Percentiles rank a stretch among this genome's conserved stretches.
Conservation (phyloP, 2,113 vertebrate genomes). For the Neolamprologus toae region DNA sequence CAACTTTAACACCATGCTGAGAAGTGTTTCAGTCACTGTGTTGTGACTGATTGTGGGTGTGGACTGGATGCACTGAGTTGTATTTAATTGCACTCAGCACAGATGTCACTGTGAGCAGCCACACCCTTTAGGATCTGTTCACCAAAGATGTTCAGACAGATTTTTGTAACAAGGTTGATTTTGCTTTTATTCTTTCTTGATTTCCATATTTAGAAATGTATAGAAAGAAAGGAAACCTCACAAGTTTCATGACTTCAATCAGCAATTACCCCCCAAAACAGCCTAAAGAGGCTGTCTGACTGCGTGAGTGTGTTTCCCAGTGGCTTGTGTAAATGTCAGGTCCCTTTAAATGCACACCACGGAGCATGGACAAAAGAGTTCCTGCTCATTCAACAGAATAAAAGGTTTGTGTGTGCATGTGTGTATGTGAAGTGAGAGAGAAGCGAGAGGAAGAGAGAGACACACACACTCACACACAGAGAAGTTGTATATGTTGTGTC, state of each 20-base stretch:
- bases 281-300: neutral
- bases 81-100: neutral
- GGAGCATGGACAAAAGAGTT: constrained; percentile 54
- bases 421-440: neutral
- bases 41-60: neutral
- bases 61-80: neutral
- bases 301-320: neutral
- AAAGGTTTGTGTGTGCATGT: constrained; percentile 44
- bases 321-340: constrained; percentile 25
- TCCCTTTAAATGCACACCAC: constrained; percentile 55
- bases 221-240: neutral
- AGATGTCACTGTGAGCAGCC: neutral
- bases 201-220: neutral
- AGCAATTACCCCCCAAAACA: neutral
- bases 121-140: neutral
- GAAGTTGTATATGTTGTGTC: constrained; percentile 15
- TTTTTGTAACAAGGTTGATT: neutral
- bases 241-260: neutral
- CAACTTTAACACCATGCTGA: neutral
- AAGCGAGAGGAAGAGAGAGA: neutral
- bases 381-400: constrained; percentile 56
- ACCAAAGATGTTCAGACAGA: neutral
- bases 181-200: neutral
- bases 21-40: neutral
- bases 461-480: neutral